A percentile compares a stretch with the other conserved stretches of the same genome.
Evolutionary conservation across 2,113 vertebrate species (phyloP).

Genomic region (Pachypanchax playfairii): DNA sequence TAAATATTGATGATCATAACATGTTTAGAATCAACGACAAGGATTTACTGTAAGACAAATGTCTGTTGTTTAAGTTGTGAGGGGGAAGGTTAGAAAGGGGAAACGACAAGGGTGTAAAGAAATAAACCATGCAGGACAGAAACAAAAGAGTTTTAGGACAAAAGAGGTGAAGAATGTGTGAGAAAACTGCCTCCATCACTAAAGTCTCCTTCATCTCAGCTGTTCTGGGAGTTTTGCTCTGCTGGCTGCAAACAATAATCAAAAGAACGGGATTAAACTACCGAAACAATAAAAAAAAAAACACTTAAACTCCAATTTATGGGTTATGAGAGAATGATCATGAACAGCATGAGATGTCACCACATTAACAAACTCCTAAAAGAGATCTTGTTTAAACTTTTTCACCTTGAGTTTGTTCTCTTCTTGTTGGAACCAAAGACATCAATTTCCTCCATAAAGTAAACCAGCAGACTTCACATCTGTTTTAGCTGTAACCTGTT

Average conservation of each 20-base stretch:
- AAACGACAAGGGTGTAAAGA: constrained; percentile 1
- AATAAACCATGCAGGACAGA: background rate
- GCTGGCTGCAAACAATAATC: constrained; percentile 40
- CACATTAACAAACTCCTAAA: constrained; percentile 10
- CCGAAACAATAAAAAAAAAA: constrained; percentile 48
- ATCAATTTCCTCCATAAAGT: constrained; percentile 32
- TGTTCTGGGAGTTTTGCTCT: background rate
- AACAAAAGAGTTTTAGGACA: constrained; percentile 14
- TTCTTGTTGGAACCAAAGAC: constrained; percentile 7
- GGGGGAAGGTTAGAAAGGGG: background rate
- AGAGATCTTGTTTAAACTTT: constrained; percentile 15
- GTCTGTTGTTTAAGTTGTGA: background rate
- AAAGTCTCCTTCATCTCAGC: constrained; percentile 26
- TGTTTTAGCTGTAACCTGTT: constrained; percentile 42
- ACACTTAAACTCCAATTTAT: constrained; percentile 38
- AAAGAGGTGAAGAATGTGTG: constrained; percentile 43
- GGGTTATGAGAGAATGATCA: background rate
- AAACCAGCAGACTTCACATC: constrained; percentile 48
- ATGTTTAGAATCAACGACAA: too few relatives aligned
- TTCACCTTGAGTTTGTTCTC: constrained; percentile 31
- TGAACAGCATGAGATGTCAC: constrained; percentile 25
- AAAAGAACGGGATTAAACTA: constrained; percentile 55
- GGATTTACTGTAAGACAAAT: background rate
- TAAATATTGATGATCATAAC: background rate
- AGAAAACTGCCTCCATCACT: constrained; percentile 44